A percentile compares a stretch with the other conserved stretches of the same genome.
Conservation (phyloP, 2,113 vertebrate genomes). For the Pan paniscus region DNA sequence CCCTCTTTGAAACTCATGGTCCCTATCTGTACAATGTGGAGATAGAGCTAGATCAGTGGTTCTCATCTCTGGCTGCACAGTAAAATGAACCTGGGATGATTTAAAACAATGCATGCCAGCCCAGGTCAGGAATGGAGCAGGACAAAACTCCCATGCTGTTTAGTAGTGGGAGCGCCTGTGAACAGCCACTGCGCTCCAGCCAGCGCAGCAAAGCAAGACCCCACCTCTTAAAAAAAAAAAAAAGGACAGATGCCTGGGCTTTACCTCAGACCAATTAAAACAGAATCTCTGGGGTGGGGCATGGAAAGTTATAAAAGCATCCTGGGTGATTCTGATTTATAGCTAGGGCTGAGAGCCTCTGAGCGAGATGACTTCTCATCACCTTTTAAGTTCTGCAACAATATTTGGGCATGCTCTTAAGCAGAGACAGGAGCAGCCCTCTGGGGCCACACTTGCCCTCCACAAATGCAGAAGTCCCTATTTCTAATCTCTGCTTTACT, state of each 20-base stretch:
- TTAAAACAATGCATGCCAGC: slow-evolving; percentile 14
- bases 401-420: neutral
- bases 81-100: neutral
- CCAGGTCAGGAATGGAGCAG: no score
- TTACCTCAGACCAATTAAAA: neutral
- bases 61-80: neutral
- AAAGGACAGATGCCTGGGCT: neutral
- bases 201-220: no score
- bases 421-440: neutral
- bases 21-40: neutral
- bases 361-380: neutral
- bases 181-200: no score
- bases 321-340: neutral
- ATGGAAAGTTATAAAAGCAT: neutral
- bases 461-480: neutral
- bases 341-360: neutral
- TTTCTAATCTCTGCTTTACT: slow-evolving; percentile 9
- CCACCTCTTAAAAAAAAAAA: neutral
- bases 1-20: neutral
- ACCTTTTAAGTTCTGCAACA: neutral
- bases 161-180: no score
- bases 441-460: neutral
- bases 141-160: no score
- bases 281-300: neutral
- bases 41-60: neutral